Evolutionary conservation across 2,797 vertebrate genomes (phyloP).

Genomic region (Sebastes umbrosus): DNA sequence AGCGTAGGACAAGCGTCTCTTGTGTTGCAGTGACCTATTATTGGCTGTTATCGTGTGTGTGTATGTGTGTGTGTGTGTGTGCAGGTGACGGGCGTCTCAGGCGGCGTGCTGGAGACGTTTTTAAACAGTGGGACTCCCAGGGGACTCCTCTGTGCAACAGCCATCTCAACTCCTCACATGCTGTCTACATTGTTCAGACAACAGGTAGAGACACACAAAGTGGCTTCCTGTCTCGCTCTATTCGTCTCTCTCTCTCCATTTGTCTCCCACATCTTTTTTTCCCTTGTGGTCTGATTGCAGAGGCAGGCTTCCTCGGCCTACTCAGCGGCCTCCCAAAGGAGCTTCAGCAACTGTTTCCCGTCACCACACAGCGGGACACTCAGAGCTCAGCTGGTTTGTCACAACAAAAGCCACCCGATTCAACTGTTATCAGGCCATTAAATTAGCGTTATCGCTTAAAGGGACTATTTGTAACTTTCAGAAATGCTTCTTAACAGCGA

Average conservation of each 20-base stretch:
- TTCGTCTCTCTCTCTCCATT: neutral
- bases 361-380: conserved; percentile 15
- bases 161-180: conserved; percentile 57
- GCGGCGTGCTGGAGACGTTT: conserved; percentile 59
- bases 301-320: conserved; percentile 87
- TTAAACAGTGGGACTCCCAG: conserved; percentile 75
- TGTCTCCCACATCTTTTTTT: conserved; percentile 35
- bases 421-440: no score
- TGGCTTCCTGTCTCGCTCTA: neutral
- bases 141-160: conserved; percentile 70
- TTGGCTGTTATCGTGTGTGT: conserved; percentile 45
- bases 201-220: conserved; percentile 63
- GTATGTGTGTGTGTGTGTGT: conserved; percentile 23
- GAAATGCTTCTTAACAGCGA: no score
- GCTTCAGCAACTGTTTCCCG: conserved; percentile 72
- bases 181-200: conserved; percentile 79
- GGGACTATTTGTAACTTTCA: no score
- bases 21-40: conserved; percentile 62
- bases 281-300: conserved; percentile 68
- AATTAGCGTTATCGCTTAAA: no score
- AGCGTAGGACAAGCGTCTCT: conserved; percentile 21
- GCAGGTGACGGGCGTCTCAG: conserved; percentile 65
- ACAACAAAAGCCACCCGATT: neutral
- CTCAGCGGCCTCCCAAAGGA: conserved; percentile 75
- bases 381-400: conserved; percentile 51